Conservation (phyloP, 2,797 vertebrate genomes). For the Crax fasciolata region DNA sequence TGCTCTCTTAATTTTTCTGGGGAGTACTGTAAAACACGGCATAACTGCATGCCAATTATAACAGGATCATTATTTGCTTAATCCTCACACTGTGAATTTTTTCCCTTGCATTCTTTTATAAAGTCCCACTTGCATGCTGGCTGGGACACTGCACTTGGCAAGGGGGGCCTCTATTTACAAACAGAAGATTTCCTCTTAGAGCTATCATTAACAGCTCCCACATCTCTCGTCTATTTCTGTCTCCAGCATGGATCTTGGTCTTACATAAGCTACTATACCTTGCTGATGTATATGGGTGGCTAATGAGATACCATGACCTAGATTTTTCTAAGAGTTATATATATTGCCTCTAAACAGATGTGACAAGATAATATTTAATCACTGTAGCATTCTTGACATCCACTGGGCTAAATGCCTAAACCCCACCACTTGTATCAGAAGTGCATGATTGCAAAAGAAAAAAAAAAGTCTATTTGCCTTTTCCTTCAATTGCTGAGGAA, state of each 20-base stretch:
- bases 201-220: not conserved
- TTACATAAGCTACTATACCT: not conserved
- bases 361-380: constrained; percentile 68
- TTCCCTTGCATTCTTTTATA: not conserved
- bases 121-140: not conserved
- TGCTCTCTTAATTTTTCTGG: not conserved
- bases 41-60: not conserved
- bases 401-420: constrained; percentile 45
- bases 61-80: constrained; percentile 8
- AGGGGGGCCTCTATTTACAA: not conserved
- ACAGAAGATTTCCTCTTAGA: not conserved
- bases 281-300: not conserved
- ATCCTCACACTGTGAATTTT: not conserved
- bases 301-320: constrained; percentile 31
- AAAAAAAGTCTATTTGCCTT: constrained; percentile 6
- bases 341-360: constrained; percentile 45
- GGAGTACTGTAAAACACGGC: not conserved
- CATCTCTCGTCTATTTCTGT: not conserved
- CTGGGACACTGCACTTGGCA: not conserved
- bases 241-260: not conserved
- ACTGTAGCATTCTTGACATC: constrained; percentile 36
- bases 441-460: not conserved
- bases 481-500: constrained; percentile 31
- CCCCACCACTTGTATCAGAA: not conserved
- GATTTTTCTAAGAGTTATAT: constrained; percentile 21